Evolutionary conservation across 2,888 invertebrate genomes (phyloP).

Genomic region (Chloroclystis v-ata): DNA sequence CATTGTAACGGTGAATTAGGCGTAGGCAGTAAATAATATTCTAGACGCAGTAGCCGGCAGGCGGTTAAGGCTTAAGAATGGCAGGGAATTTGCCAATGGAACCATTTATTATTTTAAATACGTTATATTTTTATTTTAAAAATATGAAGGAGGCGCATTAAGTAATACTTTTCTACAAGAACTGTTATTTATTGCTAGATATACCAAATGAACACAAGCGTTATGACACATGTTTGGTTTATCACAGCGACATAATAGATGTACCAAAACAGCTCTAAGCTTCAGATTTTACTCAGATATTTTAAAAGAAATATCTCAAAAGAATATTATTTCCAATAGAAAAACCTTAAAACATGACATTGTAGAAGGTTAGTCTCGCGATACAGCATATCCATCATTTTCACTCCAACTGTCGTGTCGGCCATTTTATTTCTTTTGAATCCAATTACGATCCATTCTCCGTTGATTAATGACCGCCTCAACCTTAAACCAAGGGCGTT

Average conservation of each 20-base stretch:
- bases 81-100: no score
- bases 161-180: no score
- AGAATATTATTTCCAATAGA: background rate
- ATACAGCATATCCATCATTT: background rate
- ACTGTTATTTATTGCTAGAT: no score
- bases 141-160: no score
- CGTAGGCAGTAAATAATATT: constrained; percentile 14
- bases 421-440: constrained; percentile 9
- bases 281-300: no score
- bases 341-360: background rate
- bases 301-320: background rate
- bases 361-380: background rate
- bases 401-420: background rate
- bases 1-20: constrained; percentile 6
- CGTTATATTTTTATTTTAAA: no score
- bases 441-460: constrained; percentile 9
- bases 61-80: constrained; percentile 7
- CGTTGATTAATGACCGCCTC: constrained; percentile 1
- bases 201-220: no score
- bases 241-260: no score
- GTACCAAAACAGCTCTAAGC: no score
- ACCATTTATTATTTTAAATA: no score
- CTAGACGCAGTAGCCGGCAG: constrained; percentile 21
- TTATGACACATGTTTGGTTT: no score
- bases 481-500: constrained; percentile 4